Evolutionary conservation across 92 coral and sea anemone genomes (phyloP).

Genomic region (Micromussa lordhowensis): DNA sequence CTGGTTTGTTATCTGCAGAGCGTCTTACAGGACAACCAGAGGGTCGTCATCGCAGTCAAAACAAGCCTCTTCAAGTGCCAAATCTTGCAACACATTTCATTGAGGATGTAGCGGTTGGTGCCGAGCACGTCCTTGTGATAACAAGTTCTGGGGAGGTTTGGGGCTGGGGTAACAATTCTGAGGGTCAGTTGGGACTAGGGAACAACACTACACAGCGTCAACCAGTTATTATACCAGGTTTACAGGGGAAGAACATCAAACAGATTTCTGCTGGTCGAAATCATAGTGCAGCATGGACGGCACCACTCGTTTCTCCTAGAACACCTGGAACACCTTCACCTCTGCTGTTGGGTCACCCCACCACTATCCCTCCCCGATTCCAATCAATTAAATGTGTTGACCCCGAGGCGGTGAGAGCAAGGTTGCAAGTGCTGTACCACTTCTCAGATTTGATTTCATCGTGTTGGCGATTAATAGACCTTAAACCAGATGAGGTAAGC

Average conservation of each 20-base stretch:
- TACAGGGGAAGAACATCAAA: constrained; percentile 80
- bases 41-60: constrained; percentile 84
- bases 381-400: constrained; percentile 81
- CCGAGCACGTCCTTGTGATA: constrained; percentile 82
- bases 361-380: constrained; percentile 79
- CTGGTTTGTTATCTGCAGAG: constrained; percentile 50
- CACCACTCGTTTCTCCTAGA: constrained; percentile 74
- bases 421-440: constrained; percentile 77
- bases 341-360: constrained; percentile 82
- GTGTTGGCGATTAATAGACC: constrained; percentile 78
- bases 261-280: constrained; percentile 89
- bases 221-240: constrained; percentile 74
- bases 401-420: constrained; percentile 75
- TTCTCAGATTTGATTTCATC: constrained; percentile 86
- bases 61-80: constrained; percentile 84
- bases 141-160: constrained; percentile 92
- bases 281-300: constrained; percentile 91
- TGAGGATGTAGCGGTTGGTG: constrained; percentile 83
- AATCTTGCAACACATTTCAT: constrained; percentile 78
- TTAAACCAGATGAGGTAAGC: constrained; percentile 74
- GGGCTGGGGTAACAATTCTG: constrained; percentile 92
- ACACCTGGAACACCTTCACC: constrained; percentile 80
- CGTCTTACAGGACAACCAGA: constrained; percentile 92
- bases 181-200: constrained; percentile 88
- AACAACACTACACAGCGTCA: constrained; percentile 84